Evolutionary conservation across 2,888 invertebrate genomes (phyloP).

Genomic region (Pyrrhia umbra): DNA sequence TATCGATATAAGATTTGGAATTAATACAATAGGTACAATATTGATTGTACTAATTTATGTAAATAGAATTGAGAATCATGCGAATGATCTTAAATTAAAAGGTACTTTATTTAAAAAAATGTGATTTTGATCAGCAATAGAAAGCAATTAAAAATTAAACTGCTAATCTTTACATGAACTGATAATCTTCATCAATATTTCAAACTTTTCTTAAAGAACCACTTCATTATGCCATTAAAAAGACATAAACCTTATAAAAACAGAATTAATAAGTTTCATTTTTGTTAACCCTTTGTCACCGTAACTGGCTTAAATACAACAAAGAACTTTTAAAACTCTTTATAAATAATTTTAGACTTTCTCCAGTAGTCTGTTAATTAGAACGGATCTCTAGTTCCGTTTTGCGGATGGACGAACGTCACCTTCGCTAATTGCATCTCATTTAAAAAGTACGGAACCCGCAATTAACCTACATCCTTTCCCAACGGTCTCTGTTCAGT

Average conservation of each 20-base stretch:
- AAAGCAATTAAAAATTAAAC: no score
- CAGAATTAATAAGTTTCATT: background rate
- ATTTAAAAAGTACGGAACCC: constrained; percentile 76
- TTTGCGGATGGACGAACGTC: constrained; percentile 69
- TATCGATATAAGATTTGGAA: no score
- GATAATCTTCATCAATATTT: no score
- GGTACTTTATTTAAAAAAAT: no score
- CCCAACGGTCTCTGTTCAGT: constrained; percentile 48
- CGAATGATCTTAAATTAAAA: no score
- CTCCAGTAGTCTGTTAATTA: constrained; percentile 72
- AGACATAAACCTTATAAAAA: background rate
- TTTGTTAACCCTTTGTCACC: background rate
- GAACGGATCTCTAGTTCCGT: constrained; percentile 71
- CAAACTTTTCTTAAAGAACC: background rate
- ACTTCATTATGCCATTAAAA: background rate
- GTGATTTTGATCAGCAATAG: no score
- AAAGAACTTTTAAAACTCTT: constrained; percentile 35
- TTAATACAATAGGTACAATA: no score
- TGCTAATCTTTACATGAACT: no score
- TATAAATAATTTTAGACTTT: constrained; percentile 53
- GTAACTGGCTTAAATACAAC: constrained; percentile 12
- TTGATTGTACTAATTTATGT: no score
- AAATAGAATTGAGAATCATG: no score
- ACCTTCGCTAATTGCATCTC: constrained; percentile 81
- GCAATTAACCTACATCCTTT: constrained; percentile 81